Evolutionary conservation across 92 coral and sea anemone species (phyloP), one percentile per base, ranked within the genome.

Genomic region (Actinostola sp.): DNA sequence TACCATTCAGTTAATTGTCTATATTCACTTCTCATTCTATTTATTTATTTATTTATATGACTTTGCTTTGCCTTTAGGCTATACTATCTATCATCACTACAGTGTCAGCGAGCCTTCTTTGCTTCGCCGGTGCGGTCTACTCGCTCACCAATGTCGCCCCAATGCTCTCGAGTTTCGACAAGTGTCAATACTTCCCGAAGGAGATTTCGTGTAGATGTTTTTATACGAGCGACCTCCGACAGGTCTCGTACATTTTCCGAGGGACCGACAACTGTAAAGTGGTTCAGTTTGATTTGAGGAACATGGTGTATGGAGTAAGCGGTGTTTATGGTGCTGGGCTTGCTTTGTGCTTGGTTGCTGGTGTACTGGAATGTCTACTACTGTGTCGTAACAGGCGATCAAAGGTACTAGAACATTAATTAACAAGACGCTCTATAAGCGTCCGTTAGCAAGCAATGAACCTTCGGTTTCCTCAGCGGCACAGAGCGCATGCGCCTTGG

Each of bases 301-400:
- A 91, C 60, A 79, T 95, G 75, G 97, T 89, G 63, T 95, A 91
- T 46, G 99, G 97, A 3, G 76, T 95, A 71, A 82, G 92, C 46
- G 99, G 99, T n/a, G 89, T 95, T 11, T 95, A 91, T 75, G 84
- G 87, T 24, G 89, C 89, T 7, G 89, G 97, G 13, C 56, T 91
- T 46, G 81, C 82, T 29, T 57, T 86, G 45, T 83, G 97, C 38
- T 70, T 91, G 55, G 63, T 92, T 42, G 99, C 95, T 13, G 81
- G 86, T 26, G 71, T 95, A 41, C 71, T 87, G 74, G 95, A 83
- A 20, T 62, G 86, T 3, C 44, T 76, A 19, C 72, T 88, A 39
- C 46, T 92, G 32, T 87, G 92, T 21, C 89, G 84, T 14, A 61
- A 52, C 34, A 71, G 79, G 52, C 43, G 78, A 26, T 67, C 97